Conservation (phyloP, 2,888 invertebrate species). For the Brachyopa scutellaris region DNA sequence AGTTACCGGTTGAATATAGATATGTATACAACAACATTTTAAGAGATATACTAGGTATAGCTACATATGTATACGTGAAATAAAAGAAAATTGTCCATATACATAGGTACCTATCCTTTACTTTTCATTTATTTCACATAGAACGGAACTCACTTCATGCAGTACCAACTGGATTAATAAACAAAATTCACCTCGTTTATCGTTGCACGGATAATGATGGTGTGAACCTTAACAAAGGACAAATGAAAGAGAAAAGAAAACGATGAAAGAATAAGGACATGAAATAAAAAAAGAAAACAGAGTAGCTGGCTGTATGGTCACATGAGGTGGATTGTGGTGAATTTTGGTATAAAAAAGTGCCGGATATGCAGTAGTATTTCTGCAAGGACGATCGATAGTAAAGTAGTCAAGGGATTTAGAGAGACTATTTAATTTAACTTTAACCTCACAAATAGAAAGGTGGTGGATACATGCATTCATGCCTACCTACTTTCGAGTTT, state of each 20-base stretch:
- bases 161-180: slow-evolving; percentile 55
- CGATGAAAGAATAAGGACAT: slow-evolving; percentile 43
- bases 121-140: slow-evolving; percentile 24
- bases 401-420: too few relatives aligned
- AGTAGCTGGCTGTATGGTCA: slow-evolving; percentile 42
- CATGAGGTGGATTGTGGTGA: slow-evolving; percentile 38
- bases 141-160: slow-evolving; percentile 7
- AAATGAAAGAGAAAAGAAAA: slow-evolving; percentile 34
- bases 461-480: too few relatives aligned
- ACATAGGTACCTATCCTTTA: too few relatives aligned
- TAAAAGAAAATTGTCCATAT: slow-evolving; percentile 49
- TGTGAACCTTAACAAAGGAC: slow-evolving; percentile 56
- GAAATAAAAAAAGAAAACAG: slow-evolving; percentile 7
- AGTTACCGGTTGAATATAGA: slow-evolving; percentile 60
- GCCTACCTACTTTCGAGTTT: too few relatives aligned
- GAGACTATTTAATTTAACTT: too few relatives aligned
- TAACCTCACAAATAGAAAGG: too few relatives aligned
- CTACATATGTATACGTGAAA: too few relatives aligned
- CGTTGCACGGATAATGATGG: slow-evolving; percentile 52
- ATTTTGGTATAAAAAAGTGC: slow-evolving; percentile 19
- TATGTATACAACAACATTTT: slow-evolving; percentile 15
- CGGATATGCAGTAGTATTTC: slow-evolving; percentile 46
- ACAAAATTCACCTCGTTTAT: slow-evolving; percentile 54
- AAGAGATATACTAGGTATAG: too few relatives aligned
- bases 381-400: slow-evolving; percentile 46